Evolutionary conservation across 2,797 vertebrate species (phyloP), one percentile per base, ranked within the genome.

Genomic region (Okamejei kenojei): DNA sequence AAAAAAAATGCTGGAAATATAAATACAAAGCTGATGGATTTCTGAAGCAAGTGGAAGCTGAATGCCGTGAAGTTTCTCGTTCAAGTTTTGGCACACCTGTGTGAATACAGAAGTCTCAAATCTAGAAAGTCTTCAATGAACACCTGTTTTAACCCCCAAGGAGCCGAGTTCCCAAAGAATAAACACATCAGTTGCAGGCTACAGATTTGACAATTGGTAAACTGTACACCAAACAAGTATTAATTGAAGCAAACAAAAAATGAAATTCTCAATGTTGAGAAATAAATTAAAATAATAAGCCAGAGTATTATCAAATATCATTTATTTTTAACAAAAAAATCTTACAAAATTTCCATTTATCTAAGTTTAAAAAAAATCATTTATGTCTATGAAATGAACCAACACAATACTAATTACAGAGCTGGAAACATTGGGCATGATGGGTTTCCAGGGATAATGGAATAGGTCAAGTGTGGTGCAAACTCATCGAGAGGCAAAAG

Each of bases 281-380:
- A 92, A 92, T 38, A 92, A 91, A 74, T 74, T 91, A 74, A 91
- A 74, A 74, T 88, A 32, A 61, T 17, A 76, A 74, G 73, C 15
- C n/a, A 91, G 35, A 58, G 61, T 65, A 95, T 96, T 94, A 95
- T 96, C 96, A 97, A 96, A 96, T 96, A 96, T 95, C 94, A 95
- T 96, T 98, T 97, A 96, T 97, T 96, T 95, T 96, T 97, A 96
- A 94, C 95, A 96, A 97, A 97, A 45, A 96, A 91, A 97, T 95
- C 95, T 96, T 97, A 97, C 95, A 97, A 97, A 97, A 97, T 97
- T 97, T 96, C 94, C 95, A 96, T 58, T 92, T 92, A 92, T 95
- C 96, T 96, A 95, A 96, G 97, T 96, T 95, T 96, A 71, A 35
- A 96, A 96, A 96, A 96, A 96, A 96, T 96, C 96, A 96, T 95